Percentiles rank a stretch among this genome's conserved stretches.
phyloP scores from a whole-genome alignment of 2,888 invertebrate genomes.

The Archips xylosteana region DNA sequence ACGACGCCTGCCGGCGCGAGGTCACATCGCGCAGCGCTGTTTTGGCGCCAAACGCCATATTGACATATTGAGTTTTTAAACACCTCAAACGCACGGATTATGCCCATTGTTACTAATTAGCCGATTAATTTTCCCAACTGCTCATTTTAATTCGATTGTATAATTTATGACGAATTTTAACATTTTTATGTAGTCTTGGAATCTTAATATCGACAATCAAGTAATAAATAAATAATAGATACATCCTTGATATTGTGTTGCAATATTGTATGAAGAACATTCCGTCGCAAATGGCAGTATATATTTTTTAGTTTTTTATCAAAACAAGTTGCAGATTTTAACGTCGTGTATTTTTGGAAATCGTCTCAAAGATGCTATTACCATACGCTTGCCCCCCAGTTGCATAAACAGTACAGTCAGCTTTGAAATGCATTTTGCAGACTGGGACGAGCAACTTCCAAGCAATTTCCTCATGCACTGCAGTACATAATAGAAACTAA shows the following conservation, averaged over 20 bases:
- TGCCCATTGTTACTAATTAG: conserved; percentile 33
- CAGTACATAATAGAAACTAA: neutral
- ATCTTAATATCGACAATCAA: conserved; percentile 28
- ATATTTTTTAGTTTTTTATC: conserved; percentile 36
- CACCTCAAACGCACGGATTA: conserved; percentile 15
- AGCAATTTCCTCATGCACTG: neutral
- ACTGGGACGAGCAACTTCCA: neutral
- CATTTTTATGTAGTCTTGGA: conserved; percentile 27
- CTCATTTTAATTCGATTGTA: conserved; percentile 25
- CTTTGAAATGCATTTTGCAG: neutral
- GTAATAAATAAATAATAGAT: conserved; percentile 33
- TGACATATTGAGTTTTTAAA: conserved; percentile 24
- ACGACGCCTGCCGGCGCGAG: conserved; percentile 66
- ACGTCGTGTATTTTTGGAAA: conserved; percentile 54
- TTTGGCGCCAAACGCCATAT: conserved; percentile 51
- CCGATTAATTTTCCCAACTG: conserved; percentile 22
- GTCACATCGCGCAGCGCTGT: conserved; percentile 57
- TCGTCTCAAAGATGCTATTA: conserved; percentile 57
- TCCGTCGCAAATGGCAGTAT: conserved; percentile 32
- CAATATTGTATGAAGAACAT: conserved; percentile 29
- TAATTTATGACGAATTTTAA: conserved; percentile 29
- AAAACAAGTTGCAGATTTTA: conserved; percentile 64
- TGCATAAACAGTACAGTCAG: conserved; percentile 63
- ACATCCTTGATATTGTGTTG: conserved; percentile 36
- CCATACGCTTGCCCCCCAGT: conserved; percentile 64